Percentiles rank a stretch among this genome's conserved stretches.
Evolutionary conservation across 2,888 invertebrate genomes (phyloP).

Genomic region (Tenthredo mesomela): DNA sequence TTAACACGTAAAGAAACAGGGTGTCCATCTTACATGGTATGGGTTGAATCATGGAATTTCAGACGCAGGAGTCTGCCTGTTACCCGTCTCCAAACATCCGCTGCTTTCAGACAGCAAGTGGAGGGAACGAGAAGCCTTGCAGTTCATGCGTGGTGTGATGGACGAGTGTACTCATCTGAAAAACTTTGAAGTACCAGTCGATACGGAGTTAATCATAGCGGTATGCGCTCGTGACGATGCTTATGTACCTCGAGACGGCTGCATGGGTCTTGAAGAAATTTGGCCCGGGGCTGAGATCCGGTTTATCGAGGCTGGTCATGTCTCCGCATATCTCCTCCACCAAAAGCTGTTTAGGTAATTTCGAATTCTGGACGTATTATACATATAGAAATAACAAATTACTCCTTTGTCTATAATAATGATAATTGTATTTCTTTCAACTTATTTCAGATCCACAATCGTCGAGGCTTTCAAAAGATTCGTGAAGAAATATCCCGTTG

Average conservation of each 20-base stretch:
- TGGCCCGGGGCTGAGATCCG: constrained; percentile 96
- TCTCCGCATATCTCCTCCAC: constrained; percentile 92
- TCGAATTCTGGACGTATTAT: constrained; percentile 10
- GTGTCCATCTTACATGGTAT: background rate
- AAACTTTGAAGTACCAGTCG: constrained; percentile 93
- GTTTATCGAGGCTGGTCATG: constrained; percentile 93
- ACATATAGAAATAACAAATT: background rate
- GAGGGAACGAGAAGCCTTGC: constrained; percentile 89
- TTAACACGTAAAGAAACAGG: background rate
- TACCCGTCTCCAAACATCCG: constrained; percentile 72
- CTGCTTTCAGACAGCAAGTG: constrained; percentile 78
- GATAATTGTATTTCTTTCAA: background rate
- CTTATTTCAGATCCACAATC: constrained; percentile 84
- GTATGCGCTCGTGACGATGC: constrained; percentile 94
- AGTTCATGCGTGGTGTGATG: constrained; percentile 99
- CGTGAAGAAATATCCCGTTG: constrained; percentile 78
- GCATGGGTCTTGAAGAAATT: constrained; percentile 90
- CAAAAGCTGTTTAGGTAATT: constrained; percentile 91
- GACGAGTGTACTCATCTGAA: constrained; percentile 98
- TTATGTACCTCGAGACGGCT: constrained; percentile 93
- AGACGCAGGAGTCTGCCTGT: constrained; percentile 70
- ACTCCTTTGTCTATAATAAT: background rate
- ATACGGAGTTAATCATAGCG: constrained; percentile 94
- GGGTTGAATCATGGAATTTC: constrained; percentile 54
- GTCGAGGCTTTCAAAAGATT: constrained; percentile 88